phyloP scores from a whole-genome alignment of 1,140 invertebrate genomes.

The Formica exsecta region DNA sequence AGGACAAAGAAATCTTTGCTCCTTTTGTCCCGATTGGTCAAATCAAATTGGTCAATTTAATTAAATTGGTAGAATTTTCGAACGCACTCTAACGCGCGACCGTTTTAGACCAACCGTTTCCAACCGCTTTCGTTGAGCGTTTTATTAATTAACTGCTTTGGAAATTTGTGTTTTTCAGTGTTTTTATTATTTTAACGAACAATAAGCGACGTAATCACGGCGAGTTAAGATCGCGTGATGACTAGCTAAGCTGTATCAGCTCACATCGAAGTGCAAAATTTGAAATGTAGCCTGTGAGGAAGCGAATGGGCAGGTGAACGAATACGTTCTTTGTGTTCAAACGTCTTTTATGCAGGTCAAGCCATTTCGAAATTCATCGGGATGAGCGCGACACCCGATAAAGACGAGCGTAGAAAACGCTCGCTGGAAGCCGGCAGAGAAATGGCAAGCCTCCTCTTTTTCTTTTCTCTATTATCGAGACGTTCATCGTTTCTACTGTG shows the following conservation, averaged over 20 bases:
- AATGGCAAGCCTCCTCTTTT: conserved; percentile 70
- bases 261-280: not conserved
- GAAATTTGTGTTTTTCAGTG: conserved; percentile 56
- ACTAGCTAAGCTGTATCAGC: no score
- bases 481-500: not conserved
- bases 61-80: not conserved
- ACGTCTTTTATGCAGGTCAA: conserved; percentile 27
- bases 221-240: not conserved
- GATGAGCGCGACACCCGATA: conserved; percentile 74
- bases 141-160: conserved; percentile 34
- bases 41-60: no score
- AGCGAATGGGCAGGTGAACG: not conserved
- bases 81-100: conserved; percentile 32
- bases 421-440: conserved; percentile 78
- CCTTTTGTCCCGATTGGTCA: no score
- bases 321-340: conserved; percentile 15
- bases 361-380: conserved; percentile 1
- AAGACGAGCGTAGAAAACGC: conserved; percentile 77
- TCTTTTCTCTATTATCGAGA: not conserved
- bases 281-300: conserved; percentile 62
- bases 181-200: conserved; percentile 14
- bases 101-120: conserved; percentile 62
- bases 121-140: conserved; percentile 21
- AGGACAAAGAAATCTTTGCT: no score
- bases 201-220: not conserved